phyloP scores from a whole-genome alignment of 2,888 invertebrate genomes.

The Peribatodes rhomboidaria region DNA sequence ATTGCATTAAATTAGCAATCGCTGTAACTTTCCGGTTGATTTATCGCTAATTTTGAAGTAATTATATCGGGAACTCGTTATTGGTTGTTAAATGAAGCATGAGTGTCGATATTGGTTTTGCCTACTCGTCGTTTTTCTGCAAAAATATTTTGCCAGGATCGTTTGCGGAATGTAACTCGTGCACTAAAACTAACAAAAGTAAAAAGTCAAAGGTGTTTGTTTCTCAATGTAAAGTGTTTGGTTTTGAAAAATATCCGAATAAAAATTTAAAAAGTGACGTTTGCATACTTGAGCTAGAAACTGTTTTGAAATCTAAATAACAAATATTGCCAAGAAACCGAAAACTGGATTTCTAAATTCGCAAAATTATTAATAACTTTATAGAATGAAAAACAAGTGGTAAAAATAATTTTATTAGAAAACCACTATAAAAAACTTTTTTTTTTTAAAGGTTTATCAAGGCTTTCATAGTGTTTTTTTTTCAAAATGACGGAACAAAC shows the following conservation, averaged over 20 bases:
- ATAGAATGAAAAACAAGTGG: no score
- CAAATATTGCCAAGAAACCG: no score
- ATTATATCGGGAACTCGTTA: slow-evolving; percentile 29
- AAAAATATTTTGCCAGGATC: background rate
- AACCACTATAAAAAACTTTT: background rate
- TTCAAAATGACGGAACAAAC: slow-evolving; percentile 23
- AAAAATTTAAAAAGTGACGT: no score
- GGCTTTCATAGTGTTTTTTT: background rate
- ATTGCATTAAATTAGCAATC: slow-evolving; percentile 14
- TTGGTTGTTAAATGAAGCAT: slow-evolving; percentile 8
- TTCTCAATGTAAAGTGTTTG: background rate
- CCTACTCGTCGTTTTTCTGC: background rate
- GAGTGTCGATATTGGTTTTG: background rate
- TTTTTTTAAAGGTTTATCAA: background rate
- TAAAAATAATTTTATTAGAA: background rate
- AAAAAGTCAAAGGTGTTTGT: background rate
- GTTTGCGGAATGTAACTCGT: background rate
- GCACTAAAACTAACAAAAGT: background rate
- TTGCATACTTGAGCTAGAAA: no score
- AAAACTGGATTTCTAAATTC: no score
- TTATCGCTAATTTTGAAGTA: slow-evolving; percentile 22
- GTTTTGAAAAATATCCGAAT: background rate
- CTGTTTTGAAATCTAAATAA: no score
- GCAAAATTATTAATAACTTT: no score
- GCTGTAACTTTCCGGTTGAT: slow-evolving; percentile 5